Base-by-base conservation (phyloP, 2,797 vertebrate genomes). In the Liparis tanakae region DNA sequence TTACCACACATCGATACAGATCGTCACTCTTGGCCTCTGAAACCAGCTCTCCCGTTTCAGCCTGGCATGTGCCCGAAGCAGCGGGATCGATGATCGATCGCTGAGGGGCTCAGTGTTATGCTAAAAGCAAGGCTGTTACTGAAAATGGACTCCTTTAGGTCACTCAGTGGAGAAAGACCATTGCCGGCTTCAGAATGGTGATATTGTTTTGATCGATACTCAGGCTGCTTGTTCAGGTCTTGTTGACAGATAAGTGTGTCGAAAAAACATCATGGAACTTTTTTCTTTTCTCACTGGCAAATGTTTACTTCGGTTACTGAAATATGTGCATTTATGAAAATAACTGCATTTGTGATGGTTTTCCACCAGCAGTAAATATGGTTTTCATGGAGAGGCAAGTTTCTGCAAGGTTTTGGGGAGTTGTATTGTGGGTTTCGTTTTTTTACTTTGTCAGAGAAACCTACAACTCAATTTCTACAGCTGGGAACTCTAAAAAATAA, bases 321-420 rank as follows among this genome's bases (percentile, higher is more conserved):
- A 82, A 57, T 79, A 85, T 80, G 69, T 75, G 63, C 41, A 77
- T 86, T 77, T 83, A 55, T 65, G 76, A 74, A 76, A 81, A 77
- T 78, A 80, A 88, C 81, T 87, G 76, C 18, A 67, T 80, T 70
- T 43, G 70, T 74, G 70, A 76, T 75, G n/a, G 75, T 63, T 79
- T 69, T 79, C 68, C 63, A 58, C 59, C 72, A 80, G 71, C 58
- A 51, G 55, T 80, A 61, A 81, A 78, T 67, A 53, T 59, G 76
- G 78, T 83, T 85, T 82, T 83, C 87, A 87, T 85, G 67, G 77
- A 82, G 59, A 76, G 72, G 80, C 75, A 79, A 78, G 70, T 75
- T 83, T 50, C 76, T 60, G 59, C 75, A 79, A 78, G 70, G 76
- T 83, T 50, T 78, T 60, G 59, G 55, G 51, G 36, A 74, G 58